Base-by-base conservation (phyloP, 2,797 vertebrate genomes). In the Micromesistius poutassou region DNA sequence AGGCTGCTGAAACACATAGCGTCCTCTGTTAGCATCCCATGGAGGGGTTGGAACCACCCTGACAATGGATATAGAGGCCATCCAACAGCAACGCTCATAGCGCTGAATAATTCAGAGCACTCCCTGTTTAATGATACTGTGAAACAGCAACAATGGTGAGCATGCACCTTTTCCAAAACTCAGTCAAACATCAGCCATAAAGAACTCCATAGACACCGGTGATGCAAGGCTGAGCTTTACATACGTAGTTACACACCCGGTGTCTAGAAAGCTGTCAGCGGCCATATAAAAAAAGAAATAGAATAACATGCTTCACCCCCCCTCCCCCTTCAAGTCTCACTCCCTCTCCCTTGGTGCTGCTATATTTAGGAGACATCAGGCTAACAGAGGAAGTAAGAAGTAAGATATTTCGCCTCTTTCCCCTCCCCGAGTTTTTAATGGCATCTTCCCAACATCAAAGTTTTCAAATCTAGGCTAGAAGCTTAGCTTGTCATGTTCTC, bases 361-460 rank as follows among this genome's bases (percentile, higher is more conserved):
- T 10, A 76, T 74, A 73, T 82, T 83, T 78, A 82, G 74, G 77
- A 74, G 74, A 72, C 77, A 86, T 87, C 78, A 79, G 83, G 88
- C 73, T 16, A 85, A 80, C 77, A 31, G 66, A 36, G 62, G 79
- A 74, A 40, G 14, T 70, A 7, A 25, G n/a, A 25, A 13, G 19
- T 71, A 10, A 30, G 25, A 30, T 31, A 71, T 30, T 19, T 28
- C 68, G 28, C 25, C 68, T 72, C 16, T 0, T 1, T n/a, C 55
- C 72, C 77, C 79, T 77, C 79, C 55, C 73, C 40, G 71, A 79
- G 87, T 90, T 91, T 83, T 76, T 86, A 92, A 92, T 87, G 78
- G 76, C 83, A 78, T 81, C 80, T 84, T 80, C 74, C 42, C 68
- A 82, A 91, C 89, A 91, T 94, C 90, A 93, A 93, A 92, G 93